A percentile compares a stretch with the other conserved stretches of the same genome.
Conservation (phyloP, 2,113 vertebrate genomes). For the Procapra przewalskii region DNA sequence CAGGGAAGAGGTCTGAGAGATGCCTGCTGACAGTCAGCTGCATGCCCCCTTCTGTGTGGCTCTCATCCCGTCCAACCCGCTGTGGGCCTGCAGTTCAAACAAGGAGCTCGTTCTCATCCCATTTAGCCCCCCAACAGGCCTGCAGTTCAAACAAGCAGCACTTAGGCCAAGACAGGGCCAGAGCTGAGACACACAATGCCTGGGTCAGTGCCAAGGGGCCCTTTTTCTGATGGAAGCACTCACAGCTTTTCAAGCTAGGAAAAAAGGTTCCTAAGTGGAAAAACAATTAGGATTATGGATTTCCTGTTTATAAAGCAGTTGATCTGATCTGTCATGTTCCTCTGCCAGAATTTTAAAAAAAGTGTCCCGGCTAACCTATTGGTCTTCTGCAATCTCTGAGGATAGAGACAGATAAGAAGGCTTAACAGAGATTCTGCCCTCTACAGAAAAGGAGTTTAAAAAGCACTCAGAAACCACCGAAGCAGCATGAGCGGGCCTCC, state of each 20-base stretch:
- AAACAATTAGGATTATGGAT: background rate
- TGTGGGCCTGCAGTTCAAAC: background rate
- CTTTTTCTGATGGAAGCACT: background rate
- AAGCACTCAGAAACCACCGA: background rate
- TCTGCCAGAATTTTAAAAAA: background rate
- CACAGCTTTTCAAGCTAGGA: background rate
- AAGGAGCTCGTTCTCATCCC: background rate
- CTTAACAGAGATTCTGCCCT: background rate
- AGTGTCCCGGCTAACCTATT: background rate
- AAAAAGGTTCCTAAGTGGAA: background rate
- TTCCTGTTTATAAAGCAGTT: background rate
- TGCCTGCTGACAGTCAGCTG: background rate
- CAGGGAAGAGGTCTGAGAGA: background rate
- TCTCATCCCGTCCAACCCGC: too few species aligned
- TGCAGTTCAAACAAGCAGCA: background rate
- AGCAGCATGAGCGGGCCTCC: background rate
- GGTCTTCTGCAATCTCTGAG: background rate
- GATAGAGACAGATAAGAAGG: background rate
- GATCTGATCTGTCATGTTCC: background rate
- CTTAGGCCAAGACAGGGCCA: background rate
- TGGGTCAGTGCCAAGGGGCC: background rate
- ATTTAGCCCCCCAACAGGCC: accelerated
- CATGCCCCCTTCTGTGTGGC: too few species aligned
- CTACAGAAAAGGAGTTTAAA: background rate
- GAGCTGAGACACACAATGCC: background rate